These are phyloP conservation scores for Pocillopora damicornis DNA, from an alignment of 64 coral and sea anemone genomes.

Conservation along the genomic window DNA sequence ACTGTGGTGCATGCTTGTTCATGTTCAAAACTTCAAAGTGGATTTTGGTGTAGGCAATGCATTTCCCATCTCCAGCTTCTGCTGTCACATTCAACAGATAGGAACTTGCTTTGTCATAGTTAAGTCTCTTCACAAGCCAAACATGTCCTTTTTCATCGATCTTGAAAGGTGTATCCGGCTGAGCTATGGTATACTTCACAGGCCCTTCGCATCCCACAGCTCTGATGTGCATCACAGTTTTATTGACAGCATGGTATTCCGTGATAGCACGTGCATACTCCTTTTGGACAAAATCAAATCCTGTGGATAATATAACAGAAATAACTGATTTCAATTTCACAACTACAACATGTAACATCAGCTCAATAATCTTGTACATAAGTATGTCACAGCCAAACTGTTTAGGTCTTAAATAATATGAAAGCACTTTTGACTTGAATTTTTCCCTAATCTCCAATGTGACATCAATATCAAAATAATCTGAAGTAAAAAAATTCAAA, in stretches of 20 bases:
- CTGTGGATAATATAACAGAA: slow-evolving; percentile 14
- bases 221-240: slow-evolving; percentile 74
- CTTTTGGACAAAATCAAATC: slow-evolving; percentile 54
- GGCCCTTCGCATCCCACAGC: slow-evolving; percentile 60
- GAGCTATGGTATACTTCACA: slow-evolving; percentile 54
- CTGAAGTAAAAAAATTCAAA: too few relatives aligned
- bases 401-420: too few relatives aligned
- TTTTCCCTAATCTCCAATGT: too few relatives aligned
- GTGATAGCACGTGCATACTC: slow-evolving; percentile 74
- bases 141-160: slow-evolving; percentile 81
- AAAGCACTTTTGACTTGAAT: too few relatives aligned
- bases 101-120: slow-evolving; percentile 46
- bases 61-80: slow-evolving; percentile 23
- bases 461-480: too few relatives aligned
- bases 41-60: slow-evolving; percentile 43
- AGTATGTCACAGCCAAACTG: too few relatives aligned
- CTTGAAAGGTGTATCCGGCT: slow-evolving; percentile 53
- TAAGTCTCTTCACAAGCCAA: slow-evolving; percentile 54
- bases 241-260: slow-evolving; percentile 73
- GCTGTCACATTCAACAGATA: slow-evolving; percentile 63
- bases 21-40: slow-evolving; percentile 75
- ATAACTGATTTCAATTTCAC: too few relatives aligned
- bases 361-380: too few relatives aligned
- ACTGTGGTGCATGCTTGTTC: slow-evolving; percentile 80
- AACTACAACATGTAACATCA: too few relatives aligned